Conservation (phyloP, 1,140 invertebrate species). For the Aporrectodea caliginosa region DNA sequence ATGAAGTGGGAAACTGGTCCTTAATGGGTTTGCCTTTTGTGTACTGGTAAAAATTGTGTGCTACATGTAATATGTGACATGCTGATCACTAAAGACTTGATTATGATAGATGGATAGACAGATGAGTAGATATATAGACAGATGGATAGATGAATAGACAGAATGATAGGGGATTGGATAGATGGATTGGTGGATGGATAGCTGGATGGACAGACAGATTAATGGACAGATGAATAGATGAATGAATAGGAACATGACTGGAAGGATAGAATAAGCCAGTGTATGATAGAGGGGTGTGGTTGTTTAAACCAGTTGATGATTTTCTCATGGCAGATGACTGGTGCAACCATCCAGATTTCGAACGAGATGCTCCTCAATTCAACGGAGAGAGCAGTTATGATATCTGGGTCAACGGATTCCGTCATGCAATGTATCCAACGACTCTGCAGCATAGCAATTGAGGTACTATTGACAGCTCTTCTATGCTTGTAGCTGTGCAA, state of each 20-base stretch:
- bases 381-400: constrained; percentile 91
- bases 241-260: neutral
- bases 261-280: neutral
- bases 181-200: neutral
- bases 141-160: too few relatives aligned
- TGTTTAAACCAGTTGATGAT: neutral
- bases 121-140: too few relatives aligned
- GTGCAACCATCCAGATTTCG: constrained; percentile 71
- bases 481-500: too few relatives aligned
- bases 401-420: constrained; percentile 88
- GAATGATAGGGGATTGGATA: neutral
- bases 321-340: constrained; percentile 42
- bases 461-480: too few relatives aligned
- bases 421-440: constrained; percentile 97
- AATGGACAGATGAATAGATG: neutral
- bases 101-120: too few relatives aligned
- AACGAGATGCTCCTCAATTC: constrained; percentile 97
- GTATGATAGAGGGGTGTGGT: neutral
- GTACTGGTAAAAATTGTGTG: too few relatives aligned
- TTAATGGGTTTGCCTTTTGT: too few relatives aligned
- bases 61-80: too few relatives aligned
- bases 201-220: neutral
- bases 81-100: too few relatives aligned
- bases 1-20: too few relatives aligned
- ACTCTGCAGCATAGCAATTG: constrained; percentile 95